A percentile compares a stretch with the other conserved stretches of the same genome.
These are phyloP conservation scores for Lathronympha strigana DNA, from an alignment of 2,888 invertebrate species.

Conservation along the genomic window DNA sequence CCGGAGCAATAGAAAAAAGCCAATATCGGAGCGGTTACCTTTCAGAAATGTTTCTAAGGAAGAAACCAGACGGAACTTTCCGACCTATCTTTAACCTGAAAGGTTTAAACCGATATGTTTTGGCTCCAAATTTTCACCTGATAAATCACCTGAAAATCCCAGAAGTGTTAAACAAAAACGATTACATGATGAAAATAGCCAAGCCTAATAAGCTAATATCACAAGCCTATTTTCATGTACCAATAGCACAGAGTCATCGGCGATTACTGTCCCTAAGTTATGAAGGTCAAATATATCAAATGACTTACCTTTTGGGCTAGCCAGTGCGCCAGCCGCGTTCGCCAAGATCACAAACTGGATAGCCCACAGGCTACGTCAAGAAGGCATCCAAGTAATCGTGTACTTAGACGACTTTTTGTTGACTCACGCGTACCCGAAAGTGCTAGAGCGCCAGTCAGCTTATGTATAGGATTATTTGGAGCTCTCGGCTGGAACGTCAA, in stretches of 20 bases:
- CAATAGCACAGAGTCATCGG: no score
- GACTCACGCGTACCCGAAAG: slow-evolving; percentile 17
- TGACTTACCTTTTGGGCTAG: slow-evolving; percentile 23
- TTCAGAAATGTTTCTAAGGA: no score
- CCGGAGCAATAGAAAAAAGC: no score
- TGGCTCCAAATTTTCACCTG: background rate
- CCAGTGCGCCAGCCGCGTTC: slow-evolving; percentile 28
- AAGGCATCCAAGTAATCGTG: no score
- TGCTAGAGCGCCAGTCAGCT: slow-evolving; percentile 40
- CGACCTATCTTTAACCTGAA: no score
- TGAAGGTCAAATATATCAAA: slow-evolving; percentile 15
- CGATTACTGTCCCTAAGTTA: slow-evolving; percentile 7
- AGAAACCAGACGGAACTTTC: no score
- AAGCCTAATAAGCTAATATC: no score
- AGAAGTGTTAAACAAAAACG: background rate
- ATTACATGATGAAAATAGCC: no score
- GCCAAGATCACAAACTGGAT: slow-evolving; percentile 21
- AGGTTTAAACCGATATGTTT: background rate
- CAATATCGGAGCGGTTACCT: no score
- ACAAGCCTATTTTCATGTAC: no score
- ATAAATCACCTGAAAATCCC: background rate
- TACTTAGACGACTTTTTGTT: no score
- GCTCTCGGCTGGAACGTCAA: slow-evolving; percentile 3
- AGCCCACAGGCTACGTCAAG: no score
- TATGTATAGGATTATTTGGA: slow-evolving; percentile 4